Percentiles rank a stretch among this genome's conserved stretches.
Evolutionary conservation across 2,113 vertebrate species (phyloP).

Genomic region (Brevimyrus niger): DNA sequence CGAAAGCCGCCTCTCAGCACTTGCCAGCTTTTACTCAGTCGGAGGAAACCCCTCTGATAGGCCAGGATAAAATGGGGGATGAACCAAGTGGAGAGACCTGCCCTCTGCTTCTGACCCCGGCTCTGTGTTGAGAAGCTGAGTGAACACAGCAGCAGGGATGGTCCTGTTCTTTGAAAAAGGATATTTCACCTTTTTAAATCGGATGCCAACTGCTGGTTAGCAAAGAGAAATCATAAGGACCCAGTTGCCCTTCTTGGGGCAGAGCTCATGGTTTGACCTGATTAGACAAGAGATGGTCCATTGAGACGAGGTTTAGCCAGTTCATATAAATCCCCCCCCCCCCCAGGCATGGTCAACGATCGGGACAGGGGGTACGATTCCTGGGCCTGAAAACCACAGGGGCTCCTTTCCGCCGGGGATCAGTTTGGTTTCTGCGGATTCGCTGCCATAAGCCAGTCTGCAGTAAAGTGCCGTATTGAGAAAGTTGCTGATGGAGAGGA

Average conservation of each 20-base stretch:
- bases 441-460: constrained; percentile 19
- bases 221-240: not conserved
- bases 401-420: not conserved
- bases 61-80: not conserved
- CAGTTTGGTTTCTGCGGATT: constrained; percentile 6
- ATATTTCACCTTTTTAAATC: not conserved
- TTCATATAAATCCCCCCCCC: not conserved
- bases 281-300: not conserved
- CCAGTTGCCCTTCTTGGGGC: not conserved
- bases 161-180: not conserved
- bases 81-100: not conserved
- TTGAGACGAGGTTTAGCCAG: not conserved
- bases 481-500: constrained; percentile 55
- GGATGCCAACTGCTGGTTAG: not conserved
- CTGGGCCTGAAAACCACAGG: not conserved
- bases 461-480: constrained; percentile 37
- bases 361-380: not conserved
- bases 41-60: not conserved
- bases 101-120: not conserved
- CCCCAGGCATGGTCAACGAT: not conserved
- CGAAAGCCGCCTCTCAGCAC: not conserved
- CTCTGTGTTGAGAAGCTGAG: not conserved
- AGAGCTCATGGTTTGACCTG: not conserved
- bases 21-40: not conserved
- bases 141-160: not conserved